Evolutionary conservation across 2,888 invertebrate genomes (phyloP), one percentile per base, ranked within the genome.

Genomic region (Microchrysa polita): DNA sequence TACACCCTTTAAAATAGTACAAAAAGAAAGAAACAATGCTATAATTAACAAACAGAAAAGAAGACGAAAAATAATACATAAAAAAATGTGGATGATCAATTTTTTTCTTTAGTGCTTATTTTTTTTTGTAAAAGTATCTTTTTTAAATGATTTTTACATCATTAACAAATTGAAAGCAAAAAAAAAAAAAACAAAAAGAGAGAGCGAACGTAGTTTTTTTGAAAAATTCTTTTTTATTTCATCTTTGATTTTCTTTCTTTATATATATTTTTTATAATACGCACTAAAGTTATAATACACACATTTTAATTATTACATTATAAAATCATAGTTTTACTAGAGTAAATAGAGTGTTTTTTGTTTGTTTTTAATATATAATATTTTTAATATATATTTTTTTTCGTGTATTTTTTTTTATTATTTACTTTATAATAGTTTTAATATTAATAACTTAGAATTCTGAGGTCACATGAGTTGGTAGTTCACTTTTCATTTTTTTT

Each of bases 391-490:
- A 71, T 76, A 75, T 77, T 73, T 77, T 76, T 77, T 48, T 67
- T 52, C 77, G 76, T 77, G 75, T 77, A 77, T 78, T 79, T 34
- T 34, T 5, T 34, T 78, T 34, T 34, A 34, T 34, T 78, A 77
- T 80, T 81, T 82, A 82, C 82, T 83, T 83, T 83, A n/a, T n/a
- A n/a, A n/a, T n/a, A 84, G 82, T 52, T 44, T n/a, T 63, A 73
- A 73, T 61, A 73, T 59, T 73, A 73, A 60, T 72, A 73, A 73
- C 73, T 73, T 73, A 73, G 65, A 55, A 44, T 83, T 82, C 83
- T 85, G 85, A 85, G 85, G 85, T 85, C 85, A 85, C 85, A 85
- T 85, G 85, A 84, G 85, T 85, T 85, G 85, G 84, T 85, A 84
- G 84, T 76, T 71, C 75, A 76, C 77, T 72, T n/a, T n/a, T n/a